Conservation (phyloP, 1,140 invertebrate species). For the Euwallacea fornicatus region DNA sequence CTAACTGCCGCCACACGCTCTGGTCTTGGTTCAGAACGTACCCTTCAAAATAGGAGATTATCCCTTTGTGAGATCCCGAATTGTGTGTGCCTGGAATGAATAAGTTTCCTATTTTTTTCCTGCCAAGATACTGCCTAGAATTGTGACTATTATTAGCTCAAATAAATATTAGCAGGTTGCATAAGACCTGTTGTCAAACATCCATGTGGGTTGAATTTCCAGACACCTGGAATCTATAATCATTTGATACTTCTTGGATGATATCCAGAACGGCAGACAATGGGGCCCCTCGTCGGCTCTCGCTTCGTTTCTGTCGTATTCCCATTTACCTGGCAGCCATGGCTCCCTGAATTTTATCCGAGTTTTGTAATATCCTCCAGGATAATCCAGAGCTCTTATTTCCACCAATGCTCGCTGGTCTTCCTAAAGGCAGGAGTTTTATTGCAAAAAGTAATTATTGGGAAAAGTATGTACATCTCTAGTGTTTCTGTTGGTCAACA, state of each 20-base stretch:
- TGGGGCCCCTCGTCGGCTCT: conserved; percentile 45
- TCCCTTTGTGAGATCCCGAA: conserved; percentile 62
- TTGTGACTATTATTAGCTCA: not conserved
- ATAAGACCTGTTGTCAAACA: conserved; percentile 63
- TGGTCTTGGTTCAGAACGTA: conserved; percentile 71
- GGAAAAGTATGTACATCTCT: not conserved
- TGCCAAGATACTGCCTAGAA: conserved; percentile 51
- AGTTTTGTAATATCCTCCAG: conserved; percentile 46
- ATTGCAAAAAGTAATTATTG: too few species aligned
- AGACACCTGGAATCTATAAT: conserved; percentile 61
- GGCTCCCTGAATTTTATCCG: conserved; percentile 44
- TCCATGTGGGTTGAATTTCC: conserved; percentile 67
- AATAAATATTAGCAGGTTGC: not conserved
- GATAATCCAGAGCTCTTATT: conserved; percentile 36
- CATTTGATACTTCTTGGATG: conserved; percentile 56
- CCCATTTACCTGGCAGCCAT: conserved; percentile 50
- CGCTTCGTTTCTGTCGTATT: conserved; percentile 40
- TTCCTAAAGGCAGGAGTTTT: conserved; percentile 29
- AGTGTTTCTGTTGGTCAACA: conserved; percentile 43
- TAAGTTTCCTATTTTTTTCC: conserved; percentile 59
- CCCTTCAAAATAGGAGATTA: conserved; percentile 54
- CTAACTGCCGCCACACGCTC: conserved; percentile 75
- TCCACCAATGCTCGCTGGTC: conserved; percentile 33
- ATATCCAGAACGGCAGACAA: conserved; percentile 60
- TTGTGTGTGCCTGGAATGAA: conserved; percentile 73